Conservation (phyloP, 2,113 vertebrate genomes). For the Alethe castanea region DNA sequence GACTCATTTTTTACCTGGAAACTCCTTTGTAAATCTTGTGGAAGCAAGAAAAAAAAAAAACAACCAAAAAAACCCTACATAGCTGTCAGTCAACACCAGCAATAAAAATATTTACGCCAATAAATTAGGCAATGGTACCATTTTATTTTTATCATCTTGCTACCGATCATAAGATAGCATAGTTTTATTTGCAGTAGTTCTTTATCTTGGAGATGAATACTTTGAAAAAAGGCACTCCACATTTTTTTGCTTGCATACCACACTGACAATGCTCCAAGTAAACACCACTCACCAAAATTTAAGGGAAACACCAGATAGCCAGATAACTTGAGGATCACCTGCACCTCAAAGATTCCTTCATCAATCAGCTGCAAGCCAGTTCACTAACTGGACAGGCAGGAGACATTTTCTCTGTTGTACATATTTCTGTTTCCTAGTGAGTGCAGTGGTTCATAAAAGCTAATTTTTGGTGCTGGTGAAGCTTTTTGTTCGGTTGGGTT, state of each 20-base stretch:
- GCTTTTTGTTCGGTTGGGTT: not conserved
- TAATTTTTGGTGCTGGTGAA: not conserved
- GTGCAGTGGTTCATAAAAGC: not conserved
- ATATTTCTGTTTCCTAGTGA: not conserved
- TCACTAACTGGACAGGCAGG: not conserved
- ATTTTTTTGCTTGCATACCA: not conserved
- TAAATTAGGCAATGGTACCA: not conserved
- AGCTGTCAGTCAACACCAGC: not conserved
- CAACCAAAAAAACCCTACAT: too few relatives aligned
- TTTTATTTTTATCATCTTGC: not conserved
- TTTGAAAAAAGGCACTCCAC: not conserved
- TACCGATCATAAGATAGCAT: not conserved
- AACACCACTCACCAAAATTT: not conserved
- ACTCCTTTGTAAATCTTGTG: not conserved
- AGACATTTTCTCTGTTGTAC: not conserved
- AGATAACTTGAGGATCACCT: not conserved
- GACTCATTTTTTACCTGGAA: not conserved
- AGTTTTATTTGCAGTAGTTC: not conserved
- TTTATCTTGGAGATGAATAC: not conserved
- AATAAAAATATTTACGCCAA: not conserved
- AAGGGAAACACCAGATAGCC: not conserved
- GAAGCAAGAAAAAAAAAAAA: not conserved
- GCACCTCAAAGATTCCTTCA: not conserved
- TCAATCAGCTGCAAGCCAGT: not conserved
- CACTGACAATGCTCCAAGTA: not conserved